Base-by-base conservation (phyloP, 2,113 vertebrate species). In the Plotosus lineatus region DNA sequence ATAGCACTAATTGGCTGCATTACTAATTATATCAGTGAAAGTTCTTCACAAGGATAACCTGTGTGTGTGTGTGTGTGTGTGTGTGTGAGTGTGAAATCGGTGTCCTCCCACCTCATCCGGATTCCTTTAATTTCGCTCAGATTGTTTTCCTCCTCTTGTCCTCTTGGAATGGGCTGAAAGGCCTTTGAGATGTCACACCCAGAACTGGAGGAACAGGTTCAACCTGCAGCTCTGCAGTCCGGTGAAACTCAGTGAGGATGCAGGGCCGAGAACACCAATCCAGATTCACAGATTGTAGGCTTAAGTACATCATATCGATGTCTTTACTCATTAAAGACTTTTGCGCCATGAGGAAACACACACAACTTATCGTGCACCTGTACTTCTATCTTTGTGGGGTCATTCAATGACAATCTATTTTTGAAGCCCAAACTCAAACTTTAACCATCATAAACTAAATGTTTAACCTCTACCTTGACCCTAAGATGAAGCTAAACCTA, bases 161-260 rank as follows among this genome's bases (percentile, higher is more conserved):
- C 21, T 44, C 15, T 73, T 81, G 63, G 28, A 56, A 60, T 23
- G 10, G 61, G 78, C 15, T 79, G 56, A 48, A 75, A 78, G 76
- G 66, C 51, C 42, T 71, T 82, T 72, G 83, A 51, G 42, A 50
- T 66, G 61, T 48, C 84, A 69, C 82, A 77, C 40, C 90, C 53
- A 31, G 66, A 66, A 78, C 86, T 82, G 8, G 86, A 78, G 76
- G 42, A 91, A 92, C 93, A 84, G 88, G 93, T 92, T 80, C 63
- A 87, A 94, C 93, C 87, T 84, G 92, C 88, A 84, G 55, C 55
- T 33, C 91, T 38, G 73, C 87, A 81, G 86, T 73, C 42, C 48
- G 68, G 55, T 50, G 74, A 80, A 88, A 80, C 53, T 66, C 46
- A 33, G 48, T 65, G 2, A 63, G 12, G 21, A 48, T 1, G n/a